Percentiles rank a stretch among this genome's conserved stretches.
Conservation (phyloP, 1,140 invertebrate genomes). For the Andricus grossulariae region DNA sequence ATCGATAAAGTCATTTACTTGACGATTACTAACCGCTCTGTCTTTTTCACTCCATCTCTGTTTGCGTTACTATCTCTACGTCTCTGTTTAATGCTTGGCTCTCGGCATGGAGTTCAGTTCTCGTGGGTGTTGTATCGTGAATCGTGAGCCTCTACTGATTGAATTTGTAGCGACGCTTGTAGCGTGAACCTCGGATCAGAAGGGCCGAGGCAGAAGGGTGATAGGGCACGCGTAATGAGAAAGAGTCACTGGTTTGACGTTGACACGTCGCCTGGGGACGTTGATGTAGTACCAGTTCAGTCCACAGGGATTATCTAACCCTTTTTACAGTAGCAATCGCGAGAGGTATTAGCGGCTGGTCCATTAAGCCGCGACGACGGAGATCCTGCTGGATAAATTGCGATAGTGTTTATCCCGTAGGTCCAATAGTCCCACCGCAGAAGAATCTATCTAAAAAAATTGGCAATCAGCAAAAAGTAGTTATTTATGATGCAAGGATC, state of each 20-base stretch:
- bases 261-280: conserved; percentile 54
- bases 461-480: too few species aligned
- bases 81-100: conserved; percentile 49
- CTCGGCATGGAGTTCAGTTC: conserved; percentile 49
- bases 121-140: conserved; percentile 62
- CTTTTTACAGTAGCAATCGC: conserved; percentile 41
- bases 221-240: conserved; percentile 52
- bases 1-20: conserved; percentile 20
- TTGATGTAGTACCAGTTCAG: conserved; percentile 50
- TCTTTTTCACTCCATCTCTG: not conserved
- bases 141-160: conserved; percentile 56
- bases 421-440: conserved; percentile 10
- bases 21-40: not conserved
- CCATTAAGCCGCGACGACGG: conserved; percentile 6
- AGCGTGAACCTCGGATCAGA: conserved; percentile 40
- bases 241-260: conserved; percentile 51
- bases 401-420: not conserved
- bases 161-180: conserved; percentile 59
- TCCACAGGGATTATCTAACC: conserved; percentile 52
- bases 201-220: conserved; percentile 44
- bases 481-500: too few species aligned
- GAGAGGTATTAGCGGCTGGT: conserved; percentile 30
- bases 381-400: not conserved
- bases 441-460: too few species aligned
- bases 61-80: conserved; percentile 17